phyloP scores from a whole-genome alignment of 37 sponge, comb jelly and placozoan genomes.

The Corticium candelabrum region DNA sequence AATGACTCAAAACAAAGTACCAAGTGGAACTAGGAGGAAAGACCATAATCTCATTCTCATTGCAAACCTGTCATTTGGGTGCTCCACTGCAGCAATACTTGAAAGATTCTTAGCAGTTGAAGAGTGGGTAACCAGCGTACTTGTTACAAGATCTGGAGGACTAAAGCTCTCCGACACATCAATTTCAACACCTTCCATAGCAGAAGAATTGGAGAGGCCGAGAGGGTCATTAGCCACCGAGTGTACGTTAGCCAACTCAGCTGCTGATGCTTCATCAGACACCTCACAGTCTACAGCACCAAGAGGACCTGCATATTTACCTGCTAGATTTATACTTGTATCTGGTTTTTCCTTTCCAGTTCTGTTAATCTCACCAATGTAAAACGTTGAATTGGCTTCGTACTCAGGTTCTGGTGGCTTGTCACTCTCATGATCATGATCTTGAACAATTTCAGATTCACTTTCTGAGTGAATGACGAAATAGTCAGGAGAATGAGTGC shows the following conservation, averaged over 20 bases:
- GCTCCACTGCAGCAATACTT: no score
- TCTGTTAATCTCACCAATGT: background rate
- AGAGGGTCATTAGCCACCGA: background rate
- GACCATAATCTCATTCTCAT: no score
- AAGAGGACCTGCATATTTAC: background rate
- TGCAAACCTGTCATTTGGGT: no score
- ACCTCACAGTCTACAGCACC: background rate
- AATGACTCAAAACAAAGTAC: no score
- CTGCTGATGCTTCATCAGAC: background rate
- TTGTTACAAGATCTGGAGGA: background rate
- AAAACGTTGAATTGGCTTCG: background rate
- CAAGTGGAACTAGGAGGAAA: no score
- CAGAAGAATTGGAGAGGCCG: background rate
- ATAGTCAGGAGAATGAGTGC: background rate
- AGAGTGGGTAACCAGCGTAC: background rate
- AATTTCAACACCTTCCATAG: background rate
- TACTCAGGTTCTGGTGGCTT: background rate
- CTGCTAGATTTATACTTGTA: no score
- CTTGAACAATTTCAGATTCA: background rate
- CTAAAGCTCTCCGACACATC: background rate
- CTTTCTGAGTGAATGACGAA: background rate
- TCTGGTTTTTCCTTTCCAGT: no score
- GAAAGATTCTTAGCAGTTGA: no score
- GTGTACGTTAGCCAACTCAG: background rate
- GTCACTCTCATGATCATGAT: no score